Conservation (phyloP, 2,888 invertebrate genomes). For the Deroplatys truncata region DNA sequence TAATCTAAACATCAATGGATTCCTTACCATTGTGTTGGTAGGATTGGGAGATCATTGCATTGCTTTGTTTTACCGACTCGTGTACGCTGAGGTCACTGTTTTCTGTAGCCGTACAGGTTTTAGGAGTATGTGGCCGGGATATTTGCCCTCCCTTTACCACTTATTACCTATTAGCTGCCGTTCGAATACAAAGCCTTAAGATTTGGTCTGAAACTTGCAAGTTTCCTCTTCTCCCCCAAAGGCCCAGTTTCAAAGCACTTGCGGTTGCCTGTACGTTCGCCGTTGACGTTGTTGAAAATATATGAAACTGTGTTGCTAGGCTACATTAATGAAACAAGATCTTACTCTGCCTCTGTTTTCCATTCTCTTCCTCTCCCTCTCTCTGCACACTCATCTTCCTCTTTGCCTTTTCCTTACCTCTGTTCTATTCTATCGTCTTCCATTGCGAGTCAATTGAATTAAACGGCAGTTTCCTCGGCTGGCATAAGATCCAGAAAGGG, state of each 20-base stretch:
- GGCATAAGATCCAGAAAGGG: constrained; percentile 1
- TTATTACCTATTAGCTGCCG: not conserved
- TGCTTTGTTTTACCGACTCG: no score
- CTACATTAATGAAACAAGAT: constrained; percentile 19
- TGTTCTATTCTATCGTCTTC: not conserved
- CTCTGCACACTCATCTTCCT: not conserved
- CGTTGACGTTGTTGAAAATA: not conserved
- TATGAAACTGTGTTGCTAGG: constrained; percentile 3
- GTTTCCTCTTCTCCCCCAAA: not conserved
- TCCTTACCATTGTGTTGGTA: no score
- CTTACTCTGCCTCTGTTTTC: not conserved
- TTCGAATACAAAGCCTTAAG: not conserved
- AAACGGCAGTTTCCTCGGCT: constrained; percentile 27
- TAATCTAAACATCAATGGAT: no score
- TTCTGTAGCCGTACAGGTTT: not conserved
- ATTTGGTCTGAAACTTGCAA: not conserved
- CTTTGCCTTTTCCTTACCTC: constrained; percentile 5
- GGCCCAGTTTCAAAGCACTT: not conserved
- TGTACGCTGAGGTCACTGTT: not conserved
- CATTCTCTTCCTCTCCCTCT: not conserved
- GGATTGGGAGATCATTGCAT: not conserved
- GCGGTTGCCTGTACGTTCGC: not conserved
- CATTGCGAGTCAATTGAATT: constrained; percentile 27
- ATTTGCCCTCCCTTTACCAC: not conserved
- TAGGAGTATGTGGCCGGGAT: not conserved